Evolutionary conservation across 2,113 vertebrate species (phyloP).

Genomic region (Saguinus imperator): DNA sequence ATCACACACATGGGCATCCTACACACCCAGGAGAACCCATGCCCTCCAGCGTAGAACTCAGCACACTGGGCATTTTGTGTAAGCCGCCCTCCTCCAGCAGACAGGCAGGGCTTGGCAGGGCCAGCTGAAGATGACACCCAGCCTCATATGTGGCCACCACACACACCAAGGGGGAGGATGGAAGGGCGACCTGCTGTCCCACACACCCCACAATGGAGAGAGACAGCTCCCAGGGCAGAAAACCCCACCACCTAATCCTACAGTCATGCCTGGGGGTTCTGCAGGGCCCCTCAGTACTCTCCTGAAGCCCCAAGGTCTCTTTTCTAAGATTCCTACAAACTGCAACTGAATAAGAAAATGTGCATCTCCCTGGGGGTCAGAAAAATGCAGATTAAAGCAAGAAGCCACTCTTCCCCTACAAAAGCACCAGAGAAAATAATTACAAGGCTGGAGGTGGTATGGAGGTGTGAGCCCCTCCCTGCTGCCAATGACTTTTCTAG

Average conservation of each 20-base stretch:
- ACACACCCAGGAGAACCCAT: rapidly evolving
- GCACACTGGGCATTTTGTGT: neutral
- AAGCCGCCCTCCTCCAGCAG: neutral
- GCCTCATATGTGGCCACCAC: neutral
- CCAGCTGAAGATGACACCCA: neutral
- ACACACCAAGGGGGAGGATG: rapidly evolving
- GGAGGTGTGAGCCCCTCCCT: too few species aligned
- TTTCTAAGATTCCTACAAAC: neutral
- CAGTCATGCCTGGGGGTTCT: neutral
- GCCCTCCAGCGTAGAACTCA: neutral
- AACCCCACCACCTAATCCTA: neutral
- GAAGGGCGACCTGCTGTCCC: neutral
- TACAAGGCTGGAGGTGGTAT: neutral
- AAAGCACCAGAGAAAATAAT: neutral
- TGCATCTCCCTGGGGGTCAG: neutral
- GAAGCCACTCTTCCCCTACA: too few species aligned
- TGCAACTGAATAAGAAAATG: neutral
- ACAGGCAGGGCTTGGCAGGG: rapidly evolving
- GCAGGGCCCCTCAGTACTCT: too few species aligned
- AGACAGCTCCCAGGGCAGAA: rapidly evolving
- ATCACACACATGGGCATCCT: rapidly evolving
- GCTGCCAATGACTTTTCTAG: neutral
- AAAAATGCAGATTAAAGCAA: neutral
- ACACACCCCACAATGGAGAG: neutral
- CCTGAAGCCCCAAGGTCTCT: neutral